phyloP scores from a whole-genome alignment of 2,113 vertebrate genomes.

The Sorex araneus region DNA sequence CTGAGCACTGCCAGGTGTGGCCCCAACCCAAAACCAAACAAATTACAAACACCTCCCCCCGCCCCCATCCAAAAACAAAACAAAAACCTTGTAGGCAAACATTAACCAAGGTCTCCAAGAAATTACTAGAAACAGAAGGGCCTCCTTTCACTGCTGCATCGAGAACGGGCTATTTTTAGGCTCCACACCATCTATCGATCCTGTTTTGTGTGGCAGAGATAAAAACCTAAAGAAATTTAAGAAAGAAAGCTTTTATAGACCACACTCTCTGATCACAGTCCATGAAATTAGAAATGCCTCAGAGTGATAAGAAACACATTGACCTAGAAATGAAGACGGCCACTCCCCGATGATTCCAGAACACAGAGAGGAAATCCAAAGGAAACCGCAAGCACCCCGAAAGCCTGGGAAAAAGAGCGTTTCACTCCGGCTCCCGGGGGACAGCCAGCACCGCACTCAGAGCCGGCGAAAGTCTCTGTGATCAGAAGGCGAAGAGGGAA shows the following conservation, averaged over 20 bases:
- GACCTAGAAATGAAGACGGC: constrained; percentile 45
- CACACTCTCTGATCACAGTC: background rate
- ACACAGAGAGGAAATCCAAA: constrained; percentile 49
- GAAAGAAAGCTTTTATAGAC: constrained; percentile 45
- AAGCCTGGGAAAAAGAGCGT: background rate
- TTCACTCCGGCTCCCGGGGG: background rate
- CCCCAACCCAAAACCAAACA: too few species aligned
- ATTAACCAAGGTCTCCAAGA: background rate
- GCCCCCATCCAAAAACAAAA: too few species aligned
- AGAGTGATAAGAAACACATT: constrained; percentile 53
- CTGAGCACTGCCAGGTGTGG: too few species aligned
- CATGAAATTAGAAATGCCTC: constrained; percentile 2
- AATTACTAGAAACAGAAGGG: constrained; percentile 19
- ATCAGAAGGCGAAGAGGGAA: constrained; percentile 9
- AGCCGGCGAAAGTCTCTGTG: background rate
- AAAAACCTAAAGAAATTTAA: constrained; percentile 13
- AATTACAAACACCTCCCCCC: too few species aligned
- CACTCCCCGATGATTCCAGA: background rate
- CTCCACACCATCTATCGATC: constrained; percentile 14
- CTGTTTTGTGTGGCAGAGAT: background rate
- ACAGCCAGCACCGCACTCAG: background rate
- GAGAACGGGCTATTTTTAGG: constrained; percentile 31
- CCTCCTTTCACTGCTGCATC: constrained; percentile 3
- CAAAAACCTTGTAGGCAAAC: background rate
- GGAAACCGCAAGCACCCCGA: background rate